Percentiles rank a stretch among this genome's conserved stretches.
phyloP scores from a whole-genome alignment of 2,888 invertebrate species.

The Leptura quadrifasciata region DNA sequence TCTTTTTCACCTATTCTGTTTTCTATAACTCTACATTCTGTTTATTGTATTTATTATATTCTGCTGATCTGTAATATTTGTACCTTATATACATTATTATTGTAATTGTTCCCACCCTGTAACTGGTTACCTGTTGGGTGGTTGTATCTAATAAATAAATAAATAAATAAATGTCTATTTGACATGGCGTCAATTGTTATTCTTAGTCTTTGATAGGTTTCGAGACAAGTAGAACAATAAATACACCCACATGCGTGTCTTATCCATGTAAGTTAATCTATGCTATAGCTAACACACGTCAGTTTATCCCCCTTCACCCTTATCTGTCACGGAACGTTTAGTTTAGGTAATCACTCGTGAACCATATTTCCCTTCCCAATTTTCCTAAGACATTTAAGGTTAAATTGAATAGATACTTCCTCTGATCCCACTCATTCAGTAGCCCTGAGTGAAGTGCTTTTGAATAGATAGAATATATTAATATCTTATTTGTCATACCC shows the following conservation, averaged over 20 bases:
- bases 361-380: slow-evolving; percentile 1
- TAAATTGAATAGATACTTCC: slow-evolving; percentile 7
- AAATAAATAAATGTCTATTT: no score
- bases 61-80: no score
- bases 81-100: no score
- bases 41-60: no score
- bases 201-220: no score
- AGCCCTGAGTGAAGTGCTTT: background rate
- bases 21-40: no score
- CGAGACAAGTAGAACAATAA: background rate
- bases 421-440: background rate
- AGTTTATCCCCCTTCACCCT: background rate
- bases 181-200: no score
- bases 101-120: no score
- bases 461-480: background rate
- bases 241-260: background rate
- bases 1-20: no score
- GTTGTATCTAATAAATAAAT: no score
- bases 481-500: background rate
- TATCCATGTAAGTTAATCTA: background rate
- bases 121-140: no score
- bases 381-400: slow-evolving; percentile 6
- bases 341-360: slow-evolving; percentile 2
- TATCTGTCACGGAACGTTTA: slow-evolving; percentile 1
- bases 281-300: background rate